phyloP scores from a whole-genome alignment of 1,140 invertebrate species.

The Drosophila littoralis region DNA sequence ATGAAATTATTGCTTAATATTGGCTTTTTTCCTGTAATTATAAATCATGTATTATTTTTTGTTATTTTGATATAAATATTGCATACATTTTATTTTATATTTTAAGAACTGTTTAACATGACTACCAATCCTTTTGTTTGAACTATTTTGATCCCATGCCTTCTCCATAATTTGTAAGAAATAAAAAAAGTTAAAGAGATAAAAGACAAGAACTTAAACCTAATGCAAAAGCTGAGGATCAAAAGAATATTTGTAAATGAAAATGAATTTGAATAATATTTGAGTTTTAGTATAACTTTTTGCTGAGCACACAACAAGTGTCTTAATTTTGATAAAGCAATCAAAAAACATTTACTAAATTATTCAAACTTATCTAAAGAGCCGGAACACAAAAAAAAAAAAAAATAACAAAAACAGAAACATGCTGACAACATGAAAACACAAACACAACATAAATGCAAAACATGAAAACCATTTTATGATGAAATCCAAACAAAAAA shows the following conservation, averaged over 20 bases:
- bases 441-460: conserved; percentile 41
- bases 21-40: no score
- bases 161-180: no score
- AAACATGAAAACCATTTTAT: conserved; percentile 64
- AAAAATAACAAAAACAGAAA: conserved; percentile 33
- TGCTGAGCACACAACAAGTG: conserved; percentile 1
- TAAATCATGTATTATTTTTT: no score
- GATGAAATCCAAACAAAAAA: conserved; percentile 61
- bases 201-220: not conserved
- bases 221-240: not conserved
- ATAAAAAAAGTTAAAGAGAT: not conserved
- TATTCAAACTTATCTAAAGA: conserved; percentile 51
- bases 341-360: conserved; percentile 60
- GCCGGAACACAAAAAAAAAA: conserved; percentile 12
- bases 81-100: no score
- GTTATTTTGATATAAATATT: no score
- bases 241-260: conserved; percentile 12
- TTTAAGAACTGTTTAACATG: no score
- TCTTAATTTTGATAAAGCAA: conserved; percentile 25
- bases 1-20: no score
- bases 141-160: no score
- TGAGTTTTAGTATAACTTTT: conserved; percentile 17
- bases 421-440: conserved; percentile 48
- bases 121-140: no score
- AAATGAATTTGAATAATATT: conserved; percentile 16